Percentiles rank a stretch among this genome's conserved stretches.
Conservation (phyloP, 2,113 vertebrate genomes). For the Pleuronectes platessa region DNA sequence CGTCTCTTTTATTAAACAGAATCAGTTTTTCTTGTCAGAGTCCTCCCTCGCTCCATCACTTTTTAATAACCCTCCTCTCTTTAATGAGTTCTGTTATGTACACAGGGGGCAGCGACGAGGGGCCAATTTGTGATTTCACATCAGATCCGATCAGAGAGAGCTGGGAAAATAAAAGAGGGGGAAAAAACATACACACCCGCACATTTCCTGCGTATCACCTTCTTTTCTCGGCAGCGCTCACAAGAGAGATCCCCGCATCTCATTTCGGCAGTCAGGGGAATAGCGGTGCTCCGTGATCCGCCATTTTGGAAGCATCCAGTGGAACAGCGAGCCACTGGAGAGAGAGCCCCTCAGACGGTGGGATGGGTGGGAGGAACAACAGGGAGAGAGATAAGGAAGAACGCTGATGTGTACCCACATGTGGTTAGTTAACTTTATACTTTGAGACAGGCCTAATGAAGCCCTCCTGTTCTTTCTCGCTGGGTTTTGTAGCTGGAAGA, state of each 20-base stretch:
- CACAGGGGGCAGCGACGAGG: slow-evolving; percentile 77
- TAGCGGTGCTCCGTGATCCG: slow-evolving; percentile 58
- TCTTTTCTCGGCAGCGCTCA: slow-evolving; percentile 45
- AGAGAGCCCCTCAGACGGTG: slow-evolving; percentile 55
- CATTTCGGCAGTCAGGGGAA: slow-evolving; percentile 71
- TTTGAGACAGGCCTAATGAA: slow-evolving; percentile 52
- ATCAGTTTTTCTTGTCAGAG: slow-evolving; percentile 74
- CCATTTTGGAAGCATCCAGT: slow-evolving; percentile 76
- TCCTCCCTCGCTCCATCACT: slow-evolving; percentile 77
- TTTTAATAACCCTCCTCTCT: slow-evolving; percentile 82
- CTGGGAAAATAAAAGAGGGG: slow-evolving; percentile 51
- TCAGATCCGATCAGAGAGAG: slow-evolving; percentile 78
- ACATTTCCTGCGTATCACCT: slow-evolving; percentile 42
- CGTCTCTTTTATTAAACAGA: slow-evolving; percentile 70
- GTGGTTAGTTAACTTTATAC: slow-evolving; percentile 64
- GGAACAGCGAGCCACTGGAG: slow-evolving; percentile 62
- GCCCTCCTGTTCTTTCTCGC: slow-evolving; percentile 23
- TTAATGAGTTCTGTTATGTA: slow-evolving; percentile 84
- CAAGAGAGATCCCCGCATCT: slow-evolving; percentile 63
- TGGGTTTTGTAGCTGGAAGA: slow-evolving; percentile 22
- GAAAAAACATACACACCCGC: slow-evolving; percentile 6
- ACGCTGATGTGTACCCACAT: slow-evolving; percentile 42
- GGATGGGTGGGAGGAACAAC: neutral
- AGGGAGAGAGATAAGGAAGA: slow-evolving; percentile 35
- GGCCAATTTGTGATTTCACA: slow-evolving; percentile 83